phyloP scores from a whole-genome alignment of 2,113 vertebrate genomes.

The Uria lomvia region DNA sequence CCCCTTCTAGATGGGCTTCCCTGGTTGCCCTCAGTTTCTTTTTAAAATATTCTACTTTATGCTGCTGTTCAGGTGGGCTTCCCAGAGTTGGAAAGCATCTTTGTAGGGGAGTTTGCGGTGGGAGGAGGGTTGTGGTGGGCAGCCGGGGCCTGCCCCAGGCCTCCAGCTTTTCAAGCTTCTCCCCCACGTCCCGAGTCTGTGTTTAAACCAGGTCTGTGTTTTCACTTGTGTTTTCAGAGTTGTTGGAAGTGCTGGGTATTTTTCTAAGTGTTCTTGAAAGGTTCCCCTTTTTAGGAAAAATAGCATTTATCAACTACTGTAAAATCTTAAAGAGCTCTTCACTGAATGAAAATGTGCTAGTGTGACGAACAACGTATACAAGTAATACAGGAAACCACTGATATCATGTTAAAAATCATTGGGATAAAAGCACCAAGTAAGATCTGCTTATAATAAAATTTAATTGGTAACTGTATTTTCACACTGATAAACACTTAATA shows the following conservation, averaged over 20 bases:
- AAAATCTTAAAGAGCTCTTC: not conserved
- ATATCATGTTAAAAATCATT: not conserved
- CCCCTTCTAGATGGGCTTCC: not conserved
- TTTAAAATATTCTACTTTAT: not conserved
- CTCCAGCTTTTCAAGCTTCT: not conserved
- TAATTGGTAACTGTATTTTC: not conserved
- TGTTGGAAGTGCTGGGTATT: not conserved
- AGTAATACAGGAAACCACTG: not conserved
- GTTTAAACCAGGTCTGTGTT: not conserved
- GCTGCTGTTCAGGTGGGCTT: not conserved
- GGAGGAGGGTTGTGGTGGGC: not conserved
- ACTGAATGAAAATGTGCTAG: not conserved
- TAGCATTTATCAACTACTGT: not conserved
- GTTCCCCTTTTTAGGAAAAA: not conserved
- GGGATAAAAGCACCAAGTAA: not conserved
- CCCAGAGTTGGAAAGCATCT: fast-evolving
- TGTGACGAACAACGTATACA: not conserved
- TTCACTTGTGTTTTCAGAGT: not conserved
- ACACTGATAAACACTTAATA: not conserved
- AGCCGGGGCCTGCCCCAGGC: not conserved
- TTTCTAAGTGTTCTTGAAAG: not conserved
- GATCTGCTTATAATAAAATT: not conserved
- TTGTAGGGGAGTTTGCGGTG: fast-evolving
- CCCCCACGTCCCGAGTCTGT: too few relatives aligned
- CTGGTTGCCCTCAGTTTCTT: not conserved